Conservation (phyloP, 2,113 vertebrate genomes). For the Macrotis lagotis region DNA sequence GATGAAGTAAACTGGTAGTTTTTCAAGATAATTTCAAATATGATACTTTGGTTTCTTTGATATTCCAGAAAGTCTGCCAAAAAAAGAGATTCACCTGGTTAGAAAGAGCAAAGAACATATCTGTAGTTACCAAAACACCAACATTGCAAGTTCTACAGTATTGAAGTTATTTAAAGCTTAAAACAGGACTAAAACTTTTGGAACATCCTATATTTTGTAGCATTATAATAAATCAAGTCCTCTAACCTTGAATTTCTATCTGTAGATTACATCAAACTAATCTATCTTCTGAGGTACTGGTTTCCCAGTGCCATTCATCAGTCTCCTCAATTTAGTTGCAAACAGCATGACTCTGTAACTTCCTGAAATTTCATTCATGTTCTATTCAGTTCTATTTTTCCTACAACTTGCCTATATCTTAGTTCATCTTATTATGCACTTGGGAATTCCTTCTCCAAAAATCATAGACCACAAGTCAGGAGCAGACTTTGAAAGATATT, state of each 20-base stretch:
- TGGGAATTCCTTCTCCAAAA: not conserved
- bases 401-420: not conserved
- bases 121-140: not conserved
- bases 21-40: constrained; percentile 5
- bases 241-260: not conserved
- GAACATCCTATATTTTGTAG: not conserved
- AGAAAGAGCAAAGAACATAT: constrained; percentile 27
- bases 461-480: not conserved
- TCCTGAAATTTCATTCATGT: not conserved
- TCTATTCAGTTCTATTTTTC: not conserved
- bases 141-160: not conserved
- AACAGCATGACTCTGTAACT: not conserved
- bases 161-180: not conserved
- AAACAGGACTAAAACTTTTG: not conserved
- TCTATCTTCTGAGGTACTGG: not conserved
- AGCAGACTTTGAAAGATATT: not conserved
- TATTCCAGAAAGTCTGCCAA: not conserved
- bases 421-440: not conserved
- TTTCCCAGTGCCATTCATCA: not conserved
- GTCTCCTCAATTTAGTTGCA: not conserved
- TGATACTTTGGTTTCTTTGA: not conserved
- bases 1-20: not conserved
- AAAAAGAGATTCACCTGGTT: constrained; percentile 9
- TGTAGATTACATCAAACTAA: not conserved
- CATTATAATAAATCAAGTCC: not conserved